Conservation (phyloP, 2,113 vertebrate species). For the Nothoprocta pentlandii region DNA sequence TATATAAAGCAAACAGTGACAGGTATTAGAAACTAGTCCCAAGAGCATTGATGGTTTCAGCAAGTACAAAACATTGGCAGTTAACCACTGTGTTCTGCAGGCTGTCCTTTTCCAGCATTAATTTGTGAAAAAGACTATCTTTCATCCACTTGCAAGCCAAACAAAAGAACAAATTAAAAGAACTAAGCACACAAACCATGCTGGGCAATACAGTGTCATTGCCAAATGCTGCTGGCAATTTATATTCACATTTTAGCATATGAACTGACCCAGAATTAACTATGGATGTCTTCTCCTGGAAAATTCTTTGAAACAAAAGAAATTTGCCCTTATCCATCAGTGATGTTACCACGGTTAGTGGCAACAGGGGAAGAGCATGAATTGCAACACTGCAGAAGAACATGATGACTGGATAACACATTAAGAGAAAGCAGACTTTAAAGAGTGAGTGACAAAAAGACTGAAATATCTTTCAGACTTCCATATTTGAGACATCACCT, state of each 20-base stretch:
- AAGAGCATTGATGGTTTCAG: background rate
- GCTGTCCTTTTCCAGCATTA: slow-evolving; percentile 25
- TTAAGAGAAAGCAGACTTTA: background rate
- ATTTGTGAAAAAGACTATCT: slow-evolving; percentile 44
- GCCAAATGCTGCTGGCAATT: slow-evolving; percentile 18
- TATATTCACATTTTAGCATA: slow-evolving; percentile 1
- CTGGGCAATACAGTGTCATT: background rate
- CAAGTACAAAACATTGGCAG: background rate
- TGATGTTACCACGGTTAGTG: slow-evolving; percentile 29
- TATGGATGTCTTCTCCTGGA: slow-evolving; percentile 57
- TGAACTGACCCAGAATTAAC: slow-evolving; percentile 63
- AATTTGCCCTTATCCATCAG: slow-evolving; percentile 26
- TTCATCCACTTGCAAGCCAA: slow-evolving; percentile 12
- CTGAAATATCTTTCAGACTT: background rate
- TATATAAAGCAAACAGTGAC: slow-evolving; percentile 2
- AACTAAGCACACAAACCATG: slow-evolving; percentile 35
- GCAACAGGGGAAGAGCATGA: background rate
- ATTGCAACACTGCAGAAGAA: background rate
- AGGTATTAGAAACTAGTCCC: background rate
- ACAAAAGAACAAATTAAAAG: slow-evolving; percentile 48
- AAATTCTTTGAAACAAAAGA: slow-evolving; percentile 48
- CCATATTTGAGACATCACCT: background rate
- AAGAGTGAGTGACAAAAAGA: background rate
- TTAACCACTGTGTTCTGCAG: slow-evolving; percentile 14
- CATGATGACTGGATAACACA: background rate